Conservation (phyloP, 2,113 vertebrate genomes). For the Cyphomyrus plagiostoma region DNA sequence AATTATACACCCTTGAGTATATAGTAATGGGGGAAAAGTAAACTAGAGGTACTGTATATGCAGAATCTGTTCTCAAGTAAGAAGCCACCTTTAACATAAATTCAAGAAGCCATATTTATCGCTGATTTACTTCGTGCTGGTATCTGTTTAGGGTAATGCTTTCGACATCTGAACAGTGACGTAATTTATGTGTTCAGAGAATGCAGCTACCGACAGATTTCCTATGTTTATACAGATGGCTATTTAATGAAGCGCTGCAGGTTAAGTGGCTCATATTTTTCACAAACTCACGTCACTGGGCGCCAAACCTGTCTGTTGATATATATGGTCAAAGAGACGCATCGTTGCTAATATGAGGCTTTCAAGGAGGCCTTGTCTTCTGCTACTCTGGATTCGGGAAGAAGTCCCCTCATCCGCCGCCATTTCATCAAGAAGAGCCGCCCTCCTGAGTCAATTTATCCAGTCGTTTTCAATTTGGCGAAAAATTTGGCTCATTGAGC, state of each 20-base stretch:
- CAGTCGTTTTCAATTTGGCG: not conserved
- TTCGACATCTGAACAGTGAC: not conserved
- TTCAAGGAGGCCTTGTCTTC: not conserved
- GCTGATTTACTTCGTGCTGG: not conserved
- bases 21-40: not conserved
- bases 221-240: not conserved
- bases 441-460: not conserved
- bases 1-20: not conserved
- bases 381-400: not conserved
- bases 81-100: not conserved
- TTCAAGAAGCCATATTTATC: not conserved
- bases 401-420: not conserved
- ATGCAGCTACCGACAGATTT: not conserved
- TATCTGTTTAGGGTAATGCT: not conserved
- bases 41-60: not conserved
- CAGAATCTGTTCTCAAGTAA: not conserved
- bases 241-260: not conserved
- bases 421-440: not conserved
- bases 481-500: not conserved
- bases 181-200: not conserved
- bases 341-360: not conserved
- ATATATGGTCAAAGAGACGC: not conserved
- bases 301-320: not conserved
- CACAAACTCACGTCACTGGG: not conserved
- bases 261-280: not conserved